phyloP scores from a whole-genome alignment of 2,113 vertebrate genomes.

The Chauna torquata region DNA sequence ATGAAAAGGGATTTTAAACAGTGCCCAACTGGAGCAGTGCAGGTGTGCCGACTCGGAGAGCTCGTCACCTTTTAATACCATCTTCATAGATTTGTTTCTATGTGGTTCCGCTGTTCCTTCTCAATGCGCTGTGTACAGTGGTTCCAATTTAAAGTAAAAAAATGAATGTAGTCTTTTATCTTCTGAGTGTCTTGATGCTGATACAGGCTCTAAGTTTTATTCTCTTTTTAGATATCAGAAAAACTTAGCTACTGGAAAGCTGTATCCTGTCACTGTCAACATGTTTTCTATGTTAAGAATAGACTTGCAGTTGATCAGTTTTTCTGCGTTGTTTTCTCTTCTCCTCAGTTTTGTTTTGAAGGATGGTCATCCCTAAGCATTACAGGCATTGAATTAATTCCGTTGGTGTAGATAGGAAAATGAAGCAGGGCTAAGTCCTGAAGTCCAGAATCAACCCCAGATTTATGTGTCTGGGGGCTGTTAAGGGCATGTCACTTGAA shows the following conservation, averaged over 20 bases:
- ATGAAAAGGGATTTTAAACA: not conserved
- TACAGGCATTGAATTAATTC: not conserved
- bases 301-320: slow-evolving; percentile 1
- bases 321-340: not conserved
- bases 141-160: not conserved
- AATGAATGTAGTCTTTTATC: not conserved
- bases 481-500: not conserved
- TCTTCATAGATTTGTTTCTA: not conserved
- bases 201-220: not conserved
- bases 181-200: not conserved
- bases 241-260: not conserved
- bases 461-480: not conserved
- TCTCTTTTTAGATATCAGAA: not conserved
- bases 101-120: not conserved
- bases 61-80: not conserved
- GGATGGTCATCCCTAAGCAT: not conserved
- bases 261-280: not conserved
- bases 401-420: not conserved
- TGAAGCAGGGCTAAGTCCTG: not conserved
- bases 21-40: not conserved
- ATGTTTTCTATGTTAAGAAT: not conserved
- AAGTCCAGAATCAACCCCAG: not conserved
- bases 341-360: not conserved
- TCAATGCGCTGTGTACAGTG: not conserved
- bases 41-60: not conserved